Evolutionary conservation across 2,113 vertebrate species (phyloP), one percentile per base, ranked within the genome.

Genomic region (Pangasianodon hypophthalmus): DNA sequence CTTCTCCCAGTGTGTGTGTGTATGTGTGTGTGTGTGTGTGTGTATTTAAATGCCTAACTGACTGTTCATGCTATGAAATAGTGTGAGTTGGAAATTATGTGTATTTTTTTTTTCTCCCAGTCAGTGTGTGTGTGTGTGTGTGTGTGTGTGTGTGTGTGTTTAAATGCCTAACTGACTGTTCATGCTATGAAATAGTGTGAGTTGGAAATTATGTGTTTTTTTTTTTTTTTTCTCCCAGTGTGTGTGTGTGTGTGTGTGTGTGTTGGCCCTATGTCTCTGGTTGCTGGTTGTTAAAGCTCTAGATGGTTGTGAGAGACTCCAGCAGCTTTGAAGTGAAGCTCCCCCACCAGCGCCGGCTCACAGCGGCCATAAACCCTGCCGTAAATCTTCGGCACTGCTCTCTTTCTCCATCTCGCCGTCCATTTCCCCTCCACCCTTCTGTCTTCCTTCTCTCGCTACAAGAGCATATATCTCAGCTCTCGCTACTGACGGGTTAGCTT

Each of bases 301-400:
- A 93, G 93, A 94, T 93, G 93, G 90, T 90, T 92, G 90, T 93
- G 32, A 87, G 90, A 94, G 93, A 90, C 90, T 89, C 94, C 92
- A 91, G 90, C 84, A 91, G 88, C 96, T 96, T 96, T 96, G 96
- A 96, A 94, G 95, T 96, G 88, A 75, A 90, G 92, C 89, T 93
- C 94, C 91, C 94, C 89, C 93, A 95, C 92, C 92, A 92, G 89
- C 24, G 92, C 77, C 91, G 89, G 92, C 92, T 95, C 93, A 92
- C 90, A 93, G 93, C 62, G 93, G 93, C 94, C 95, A 95, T 96
- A 96, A 96, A 96, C 95, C 94, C 94, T 91, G 92, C 90, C 91
- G 91, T 96, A 96, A 96, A 96, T 95, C 94, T 93, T 88, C 92
- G 87, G 80, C 91, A 93, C 90, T 86, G 90, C 85, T 56, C 80